Conservation (phyloP, 1,140 invertebrate genomes). For the Drosophila varians region DNA sequence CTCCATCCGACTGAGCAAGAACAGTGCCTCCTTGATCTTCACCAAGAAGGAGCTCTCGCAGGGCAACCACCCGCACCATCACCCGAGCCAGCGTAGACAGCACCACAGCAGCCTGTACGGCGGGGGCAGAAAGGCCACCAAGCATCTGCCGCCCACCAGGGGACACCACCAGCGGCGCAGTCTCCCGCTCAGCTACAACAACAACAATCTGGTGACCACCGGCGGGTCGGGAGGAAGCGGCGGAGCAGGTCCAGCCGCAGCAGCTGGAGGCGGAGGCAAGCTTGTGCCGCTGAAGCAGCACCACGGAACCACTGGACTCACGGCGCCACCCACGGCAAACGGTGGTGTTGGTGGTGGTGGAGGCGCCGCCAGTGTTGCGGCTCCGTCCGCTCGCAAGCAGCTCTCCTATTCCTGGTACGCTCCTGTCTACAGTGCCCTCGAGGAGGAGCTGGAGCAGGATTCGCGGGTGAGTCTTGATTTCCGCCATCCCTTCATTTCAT, state of each 20-base stretch:
- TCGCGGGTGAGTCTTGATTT: conserved; percentile 71
- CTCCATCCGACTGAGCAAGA: conserved; percentile 74
- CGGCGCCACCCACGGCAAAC: conserved; percentile 39
- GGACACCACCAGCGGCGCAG: conserved; percentile 68
- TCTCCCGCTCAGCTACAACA: conserved; percentile 72
- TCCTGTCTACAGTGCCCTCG: conserved; percentile 81
- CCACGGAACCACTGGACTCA: conserved; percentile 26
- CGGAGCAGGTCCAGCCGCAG: not conserved
- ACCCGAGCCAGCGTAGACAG: conserved; percentile 32
- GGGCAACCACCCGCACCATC: conserved; percentile 12
- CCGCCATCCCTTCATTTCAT: not conserved
- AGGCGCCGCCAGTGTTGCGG: conserved; percentile 15
- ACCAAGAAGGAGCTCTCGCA: conserved; percentile 70
- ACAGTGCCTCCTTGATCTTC: conserved; percentile 80
- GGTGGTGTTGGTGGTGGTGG: conserved; percentile 29
- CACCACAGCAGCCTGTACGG: conserved; percentile 68
- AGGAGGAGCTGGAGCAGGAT: conserved; percentile 83
- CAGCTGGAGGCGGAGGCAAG: conserved; percentile 16
- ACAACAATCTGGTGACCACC: conserved; percentile 75
- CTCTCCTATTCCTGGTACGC: conserved; percentile 83
- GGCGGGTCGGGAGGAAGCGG: conserved; percentile 3
- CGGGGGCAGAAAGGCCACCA: conserved; percentile 64
- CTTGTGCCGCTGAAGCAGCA: conserved; percentile 60
- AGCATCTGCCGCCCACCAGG: conserved; percentile 70
- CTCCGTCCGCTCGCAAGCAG: conserved; percentile 72